Evolutionary conservation across 2,797 vertebrate genomes (phyloP), one percentile per base, ranked within the genome.

Genomic region (Ctenochaetus hawaiiensis): DNA sequence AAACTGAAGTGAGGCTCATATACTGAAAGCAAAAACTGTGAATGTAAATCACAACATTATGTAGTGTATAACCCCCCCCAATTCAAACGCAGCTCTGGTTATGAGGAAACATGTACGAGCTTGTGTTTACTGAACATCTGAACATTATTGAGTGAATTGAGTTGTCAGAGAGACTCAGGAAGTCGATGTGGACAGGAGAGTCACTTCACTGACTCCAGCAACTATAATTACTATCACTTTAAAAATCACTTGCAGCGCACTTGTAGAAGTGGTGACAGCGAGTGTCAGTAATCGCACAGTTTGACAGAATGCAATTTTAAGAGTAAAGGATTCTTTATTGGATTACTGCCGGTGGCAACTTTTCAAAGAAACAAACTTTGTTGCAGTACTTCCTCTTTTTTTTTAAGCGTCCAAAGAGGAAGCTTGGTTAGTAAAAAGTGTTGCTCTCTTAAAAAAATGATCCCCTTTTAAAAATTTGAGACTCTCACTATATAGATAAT

Each of bases 221-320:
- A 70, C 67, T 77, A 22, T 58, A 71, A 76, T 84, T 73, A 63
- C 43, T 22, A 69, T 78, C 59, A 73, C 63, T 72, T 77, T 63
- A 66, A 66, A 56, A 75, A 62, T 66, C 60, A 76, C 30, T 79
- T 20, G 17, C 13, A 53, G 58, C 65, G 16, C 22, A 41, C 51
- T 69, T 45, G 4, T 23, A 67, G 47, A 34, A 53, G 72, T 47
- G 61, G 43, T 53, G 57, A 79, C 26, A 63, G 53, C 1, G 10
- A 47, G 59, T 3, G n/a, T 59, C 23, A 44, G 48, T 54, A 9
- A 47, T 47, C 7, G 51, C 34, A 17, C 68, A 72, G 30, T 78
- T 73, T 60, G 67, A 72, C 57, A 60, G 47, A 70, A 68, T 65
- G 37, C 5, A 11, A 37, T 57, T 80, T 63, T 52, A 18, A 45